phyloP scores from a whole-genome alignment of 1,140 invertebrate species.

The Drosophila pandora region DNA sequence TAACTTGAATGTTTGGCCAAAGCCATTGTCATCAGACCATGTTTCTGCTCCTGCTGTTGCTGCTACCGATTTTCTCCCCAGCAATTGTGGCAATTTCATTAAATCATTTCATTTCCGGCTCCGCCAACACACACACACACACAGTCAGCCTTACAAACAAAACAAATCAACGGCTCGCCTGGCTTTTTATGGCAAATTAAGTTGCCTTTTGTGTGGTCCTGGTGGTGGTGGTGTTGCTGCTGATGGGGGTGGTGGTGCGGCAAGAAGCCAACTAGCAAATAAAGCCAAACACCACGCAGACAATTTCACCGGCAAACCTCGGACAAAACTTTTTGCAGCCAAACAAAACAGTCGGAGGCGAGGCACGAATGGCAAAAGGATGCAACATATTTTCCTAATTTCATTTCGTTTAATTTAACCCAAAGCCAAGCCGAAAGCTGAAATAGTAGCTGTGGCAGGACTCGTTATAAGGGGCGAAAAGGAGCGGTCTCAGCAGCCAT shows the following conservation, averaged over 20 bases:
- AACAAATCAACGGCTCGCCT: slow-evolving; percentile 68
- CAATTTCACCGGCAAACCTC: slow-evolving; percentile 47
- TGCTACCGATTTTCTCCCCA: slow-evolving; percentile 37
- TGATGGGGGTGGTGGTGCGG: slow-evolving; percentile 3
- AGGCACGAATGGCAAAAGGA: slow-evolving; percentile 36
- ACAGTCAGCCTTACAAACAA: slow-evolving; percentile 36
- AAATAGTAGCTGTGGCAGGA: slow-evolving; percentile 6
- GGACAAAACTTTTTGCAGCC: slow-evolving; percentile 48
- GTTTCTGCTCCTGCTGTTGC: slow-evolving; percentile 29
- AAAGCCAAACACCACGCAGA: slow-evolving; percentile 55
- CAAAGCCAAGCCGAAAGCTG: neutral
- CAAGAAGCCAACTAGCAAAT: slow-evolving; percentile 52
- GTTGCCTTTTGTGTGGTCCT: slow-evolving; percentile 45
- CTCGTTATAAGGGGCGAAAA: neutral
- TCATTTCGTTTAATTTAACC: slow-evolving; percentile 65
- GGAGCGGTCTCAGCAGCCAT: slow-evolving; percentile 30
- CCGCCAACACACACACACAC: slow-evolving; percentile 20
- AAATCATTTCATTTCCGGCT: slow-evolving; percentile 79
- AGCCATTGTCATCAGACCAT: slow-evolving; percentile 43
- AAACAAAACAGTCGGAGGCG: slow-evolving; percentile 25
- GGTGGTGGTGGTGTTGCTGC: neutral
- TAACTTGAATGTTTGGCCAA: slow-evolving; percentile 65
- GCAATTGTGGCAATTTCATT: slow-evolving; percentile 78
- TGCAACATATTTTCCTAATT: slow-evolving; percentile 80
- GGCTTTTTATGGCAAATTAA: slow-evolving; percentile 76